Conservation (phyloP, 2,113 vertebrate genomes). For the Rhizomys pruinosus region DNA sequence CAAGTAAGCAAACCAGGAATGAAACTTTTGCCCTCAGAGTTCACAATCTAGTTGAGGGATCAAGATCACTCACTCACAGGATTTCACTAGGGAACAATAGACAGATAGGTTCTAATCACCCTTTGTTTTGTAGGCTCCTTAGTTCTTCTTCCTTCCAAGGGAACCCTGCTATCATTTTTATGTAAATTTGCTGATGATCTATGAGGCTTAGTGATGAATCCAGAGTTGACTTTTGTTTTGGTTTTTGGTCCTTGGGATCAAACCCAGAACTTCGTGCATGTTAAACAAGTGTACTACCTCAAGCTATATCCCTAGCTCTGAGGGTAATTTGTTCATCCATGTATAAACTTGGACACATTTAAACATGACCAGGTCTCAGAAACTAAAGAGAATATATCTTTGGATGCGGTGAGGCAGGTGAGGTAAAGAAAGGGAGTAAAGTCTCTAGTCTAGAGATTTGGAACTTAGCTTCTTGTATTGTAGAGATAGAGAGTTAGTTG, state of each 20-base stretch:
- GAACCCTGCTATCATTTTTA: background rate
- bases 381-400: background rate
- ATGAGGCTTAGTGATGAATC: background rate
- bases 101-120: background rate
- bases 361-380: background rate
- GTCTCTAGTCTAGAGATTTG: conserved; percentile 17
- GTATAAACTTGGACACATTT: conserved; percentile 39
- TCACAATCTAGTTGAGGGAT: conserved; percentile 18
- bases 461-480: conserved; percentile 37
- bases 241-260: background rate
- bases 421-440: background rate
- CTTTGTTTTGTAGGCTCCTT: background rate
- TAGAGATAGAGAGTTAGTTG: background rate
- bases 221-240: conserved; percentile 50
- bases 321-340: conserved; percentile 15
- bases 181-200: background rate
- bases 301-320: background rate
- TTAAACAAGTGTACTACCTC: background rate
- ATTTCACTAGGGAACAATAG: background rate
- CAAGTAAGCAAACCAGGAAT: conserved; percentile 25
- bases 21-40: background rate
- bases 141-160: background rate
- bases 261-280: background rate
- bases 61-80: background rate
- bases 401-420: conserved; percentile 1